Evolutionary conservation across 2,888 invertebrate species (phyloP).

Genomic region (Nysson spinosus): DNA sequence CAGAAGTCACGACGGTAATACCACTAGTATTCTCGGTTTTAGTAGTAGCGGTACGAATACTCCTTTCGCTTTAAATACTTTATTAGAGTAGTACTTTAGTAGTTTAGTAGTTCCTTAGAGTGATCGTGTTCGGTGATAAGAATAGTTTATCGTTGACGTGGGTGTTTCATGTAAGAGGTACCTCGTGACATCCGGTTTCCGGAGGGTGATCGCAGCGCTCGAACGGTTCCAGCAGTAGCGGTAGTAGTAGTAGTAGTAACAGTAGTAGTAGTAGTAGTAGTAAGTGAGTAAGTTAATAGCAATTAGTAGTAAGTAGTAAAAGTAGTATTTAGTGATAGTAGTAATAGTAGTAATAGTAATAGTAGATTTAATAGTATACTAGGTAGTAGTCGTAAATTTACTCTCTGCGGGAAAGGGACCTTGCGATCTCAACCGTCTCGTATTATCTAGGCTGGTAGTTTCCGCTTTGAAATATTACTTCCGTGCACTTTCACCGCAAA

Average conservation of each 20-base stretch:
- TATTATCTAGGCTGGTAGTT: slow-evolving; percentile 64
- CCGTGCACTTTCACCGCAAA: slow-evolving; percentile 62
- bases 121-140: too few species aligned
- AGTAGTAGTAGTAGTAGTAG: slow-evolving; percentile 29
- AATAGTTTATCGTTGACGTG: too few species aligned
- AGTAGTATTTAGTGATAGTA: slow-evolving; percentile 31
- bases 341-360: slow-evolving; percentile 27
- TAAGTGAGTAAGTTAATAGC: too few species aligned
- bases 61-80: too few species aligned
- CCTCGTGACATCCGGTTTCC: too few species aligned
- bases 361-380: slow-evolving; percentile 48
- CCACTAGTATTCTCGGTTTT: too few species aligned
- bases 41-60: too few species aligned
- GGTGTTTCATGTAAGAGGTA: too few species aligned
- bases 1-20: too few species aligned
- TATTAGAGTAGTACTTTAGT: too few species aligned
- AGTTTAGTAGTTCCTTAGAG: too few species aligned
- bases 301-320: too few species aligned
- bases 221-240: slow-evolving; percentile 16
- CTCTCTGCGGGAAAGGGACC: slow-evolving; percentile 48
- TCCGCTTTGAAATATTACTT: slow-evolving; percentile 45
- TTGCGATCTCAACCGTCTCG: slow-evolving; percentile 14
- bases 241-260: slow-evolving; percentile 28
- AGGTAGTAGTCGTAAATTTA: slow-evolving; percentile 59
- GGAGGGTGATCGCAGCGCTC: slow-evolving; percentile 28